phyloP scores from a whole-genome alignment of 2,888 invertebrate genomes.

The Kryphioiulus occultus region DNA sequence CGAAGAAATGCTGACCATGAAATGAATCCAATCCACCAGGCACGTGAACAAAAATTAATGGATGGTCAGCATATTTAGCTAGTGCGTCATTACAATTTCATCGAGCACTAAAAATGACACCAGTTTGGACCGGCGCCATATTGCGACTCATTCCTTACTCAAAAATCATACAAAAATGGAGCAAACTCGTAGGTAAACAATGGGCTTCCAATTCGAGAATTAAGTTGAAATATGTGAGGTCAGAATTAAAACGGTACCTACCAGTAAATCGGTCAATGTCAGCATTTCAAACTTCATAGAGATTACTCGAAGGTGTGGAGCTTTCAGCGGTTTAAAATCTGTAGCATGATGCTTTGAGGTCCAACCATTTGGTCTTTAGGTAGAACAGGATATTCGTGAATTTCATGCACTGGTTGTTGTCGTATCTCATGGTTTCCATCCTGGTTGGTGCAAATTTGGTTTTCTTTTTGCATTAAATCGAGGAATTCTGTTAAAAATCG shows the following conservation, averaged over 20 bases:
- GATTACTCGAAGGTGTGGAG: not conserved
- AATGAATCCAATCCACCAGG: not conserved
- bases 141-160: not conserved
- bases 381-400: no score
- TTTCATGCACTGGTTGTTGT: not conserved
- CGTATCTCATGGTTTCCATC: not conserved
- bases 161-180: no score
- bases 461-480: not conserved
- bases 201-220: no score
- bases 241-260: no score
- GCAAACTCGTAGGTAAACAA: no score
- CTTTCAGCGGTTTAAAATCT: not conserved
- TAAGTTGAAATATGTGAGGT: no score
- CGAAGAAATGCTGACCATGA: not conserved
- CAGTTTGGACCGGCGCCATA: not conserved
- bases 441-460: not conserved
- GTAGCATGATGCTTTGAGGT: not conserved
- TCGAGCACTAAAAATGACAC: not conserved
- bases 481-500: not conserved
- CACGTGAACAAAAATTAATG: conserved; percentile 16
- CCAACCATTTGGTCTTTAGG: no score
- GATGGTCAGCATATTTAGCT: conserved; percentile 7
- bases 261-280: no score
- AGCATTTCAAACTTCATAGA: no score
- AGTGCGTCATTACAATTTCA: not conserved